Evolutionary conservation across 1,140 invertebrate species (phyloP), one percentile per base, ranked within the genome.

Genomic region (Bombus difficillimus): DNA sequence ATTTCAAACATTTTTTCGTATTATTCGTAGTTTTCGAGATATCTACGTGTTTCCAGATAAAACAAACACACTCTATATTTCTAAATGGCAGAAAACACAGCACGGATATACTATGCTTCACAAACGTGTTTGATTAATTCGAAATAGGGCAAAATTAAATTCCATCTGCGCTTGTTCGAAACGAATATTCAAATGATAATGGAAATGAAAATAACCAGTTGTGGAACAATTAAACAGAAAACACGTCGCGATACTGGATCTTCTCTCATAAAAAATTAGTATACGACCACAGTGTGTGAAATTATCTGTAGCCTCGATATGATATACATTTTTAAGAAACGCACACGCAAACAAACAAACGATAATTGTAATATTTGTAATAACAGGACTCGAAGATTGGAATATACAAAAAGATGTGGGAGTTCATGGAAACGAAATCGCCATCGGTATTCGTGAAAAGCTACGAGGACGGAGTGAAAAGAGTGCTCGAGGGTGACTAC

Each of bases 391-490:
- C 99, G 0, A 99, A 98, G 95, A 99, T 99, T 85, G 98, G 98
- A 34, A 98, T 98, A 62, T 99, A 99, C 94, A 97, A 98, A 92
- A 99, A 99, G 95, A 99, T 99, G 99, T 99, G 99, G 99, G 95
- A 97, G 43, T 98, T 98, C 91, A 99, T 99, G 98, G 98, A 98
- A 79, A 97, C 97, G 41, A 97, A 97, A 41, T 96, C 96, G 59
- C 97, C 98, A 0, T 96, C 97, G 1, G 98, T 98, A 22, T 98
- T 99, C 91, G 98, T 99, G 0, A 96, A 97, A 32, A 97, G 97
- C 0, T 99, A 99, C 93, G 98, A 98, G 90, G 97, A 99, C 92
- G 98, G 99, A 12, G 97, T 99, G 9, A 96, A 97, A 92, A 95
- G 97, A 73, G 98, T 99, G 1, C 93, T 98, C 71, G 96, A 97